Conservation (phyloP, 2,888 invertebrate genomes). For the Acronicta aceris region DNA sequence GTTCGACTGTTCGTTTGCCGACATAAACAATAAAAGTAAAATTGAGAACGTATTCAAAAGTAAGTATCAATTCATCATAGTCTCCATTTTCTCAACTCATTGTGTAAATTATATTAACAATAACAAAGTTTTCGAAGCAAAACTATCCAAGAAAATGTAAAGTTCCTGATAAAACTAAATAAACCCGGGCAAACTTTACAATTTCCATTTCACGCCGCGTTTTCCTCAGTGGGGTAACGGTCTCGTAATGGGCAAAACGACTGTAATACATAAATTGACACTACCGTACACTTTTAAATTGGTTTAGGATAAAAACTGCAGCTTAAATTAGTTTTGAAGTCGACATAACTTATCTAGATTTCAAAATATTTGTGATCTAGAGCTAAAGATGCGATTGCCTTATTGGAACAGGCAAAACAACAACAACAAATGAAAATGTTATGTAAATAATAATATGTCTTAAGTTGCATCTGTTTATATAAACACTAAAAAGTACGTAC, state of each 20-base stretch:
- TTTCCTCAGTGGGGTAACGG: constrained; percentile 30
- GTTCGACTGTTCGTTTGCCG: too few species aligned
- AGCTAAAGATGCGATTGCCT: too few species aligned
- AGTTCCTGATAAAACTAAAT: constrained; percentile 35
- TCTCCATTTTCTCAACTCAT: not conserved
- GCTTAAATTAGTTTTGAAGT: constrained; percentile 27
- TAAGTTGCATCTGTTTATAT: too few species aligned
- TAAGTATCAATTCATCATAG: too few species aligned
- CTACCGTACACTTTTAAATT: constrained; percentile 44
- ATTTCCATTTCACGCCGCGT: constrained; percentile 31
- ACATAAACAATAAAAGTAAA: too few species aligned
- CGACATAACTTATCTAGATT: not conserved
- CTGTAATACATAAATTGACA: constrained; percentile 48
- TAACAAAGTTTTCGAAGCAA: constrained; percentile 6
- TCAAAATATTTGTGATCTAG: too few species aligned
- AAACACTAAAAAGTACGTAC: too few species aligned
- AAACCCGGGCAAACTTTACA: constrained; percentile 33
- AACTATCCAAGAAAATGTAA: constrained; percentile 13
- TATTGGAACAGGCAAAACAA: too few species aligned
- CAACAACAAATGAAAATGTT: too few species aligned
- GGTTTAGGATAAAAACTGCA: constrained; percentile 40
- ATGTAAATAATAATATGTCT: too few species aligned
- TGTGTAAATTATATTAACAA: not conserved
- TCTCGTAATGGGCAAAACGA: constrained; percentile 40
- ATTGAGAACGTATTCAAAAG: too few species aligned